Base-by-base conservation (phyloP, 2,113 vertebrate species). In the Symphodus melops region DNA sequence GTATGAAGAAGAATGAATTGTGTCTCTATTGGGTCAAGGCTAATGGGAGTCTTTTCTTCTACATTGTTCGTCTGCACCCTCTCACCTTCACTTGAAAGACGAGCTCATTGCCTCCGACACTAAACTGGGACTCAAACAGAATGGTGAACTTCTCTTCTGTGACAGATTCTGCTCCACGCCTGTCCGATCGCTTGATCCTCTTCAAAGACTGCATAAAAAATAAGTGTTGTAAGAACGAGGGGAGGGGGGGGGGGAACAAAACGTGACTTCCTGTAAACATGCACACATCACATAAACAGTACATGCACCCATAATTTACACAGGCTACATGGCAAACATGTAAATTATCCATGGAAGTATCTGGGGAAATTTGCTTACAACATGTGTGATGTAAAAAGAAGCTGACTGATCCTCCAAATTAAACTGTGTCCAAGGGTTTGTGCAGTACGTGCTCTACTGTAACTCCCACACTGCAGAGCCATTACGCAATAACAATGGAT, bases 131-230 rank as follows among this genome's bases (percentile, higher is more conserved):
- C 89, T 99, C 97, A 0, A 99, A 99, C 77, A 99, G 93, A 76
- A 99, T 96, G 1, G 98, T 99, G 93, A 99, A 99, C 86, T 99
- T 99, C 92, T 99, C 98, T 72, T 99, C 98, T 0, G 98, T 99
- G 84, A 99, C 98, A 0, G 97, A 99, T 78, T 99, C 98, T 0
- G 98, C 97, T 0, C 98, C 97, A 0, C 97, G 94, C 8, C 98
- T 93, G 90, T 99, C 97, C 0, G 97, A 98, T 5, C 97, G 96
- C 83, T 98, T 99, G 92, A 99, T 99, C 85, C 97, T 93, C 92
- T 99, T 99, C 72, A 99, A 87, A 0, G 97, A 99, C 98, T 99
- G 62, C 0, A 10, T 25, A 52, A 72, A 33, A 77, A 51, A 61
- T 17, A 20, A 77, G 21, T 19, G 7, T 28, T n/a, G 33, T 6